These are phyloP conservation scores for Tetanocera ferruginea DNA, from an alignment of 2,888 invertebrate genomes.

Conservation along the genomic window DNA sequence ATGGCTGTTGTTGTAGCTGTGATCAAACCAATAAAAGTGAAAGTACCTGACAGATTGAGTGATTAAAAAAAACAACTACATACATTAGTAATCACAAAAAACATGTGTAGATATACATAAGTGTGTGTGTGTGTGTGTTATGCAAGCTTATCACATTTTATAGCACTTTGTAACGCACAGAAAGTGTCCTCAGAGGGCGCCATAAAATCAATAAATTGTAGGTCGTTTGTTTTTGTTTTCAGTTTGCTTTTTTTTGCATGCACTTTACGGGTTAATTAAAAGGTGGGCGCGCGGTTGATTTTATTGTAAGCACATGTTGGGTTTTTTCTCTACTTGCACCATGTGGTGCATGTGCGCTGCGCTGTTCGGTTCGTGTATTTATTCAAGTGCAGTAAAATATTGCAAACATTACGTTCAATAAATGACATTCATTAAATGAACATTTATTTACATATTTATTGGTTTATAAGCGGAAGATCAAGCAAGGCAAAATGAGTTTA, in stretches of 20 bases:
- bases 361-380: not conserved
- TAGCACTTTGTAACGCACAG: not conserved
- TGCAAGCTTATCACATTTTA: not conserved
- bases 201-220: slow-evolving; percentile 20
- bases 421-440: too few relatives aligned
- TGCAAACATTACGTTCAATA: too few relatives aligned
- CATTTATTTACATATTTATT: too few relatives aligned
- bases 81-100: not conserved
- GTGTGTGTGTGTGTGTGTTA: too few relatives aligned
- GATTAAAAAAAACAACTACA: not conserved
- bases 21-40: slow-evolving; percentile 24
- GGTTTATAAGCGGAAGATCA: too few relatives aligned
- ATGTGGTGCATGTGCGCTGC: not conserved
- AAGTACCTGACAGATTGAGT: slow-evolving; percentile 12
- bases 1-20: not conserved
- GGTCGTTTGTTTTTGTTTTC: too few relatives aligned
- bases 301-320: too few relatives aligned
- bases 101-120: too few relatives aligned
- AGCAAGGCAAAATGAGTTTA: too few relatives aligned
- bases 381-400: not conserved
- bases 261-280: not conserved
- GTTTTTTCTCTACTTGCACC: too few relatives aligned
- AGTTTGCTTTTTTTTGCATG: not conserved
- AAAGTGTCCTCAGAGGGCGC: slow-evolving; percentile 5
- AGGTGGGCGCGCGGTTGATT: not conserved